These are phyloP conservation scores for Timandra comae DNA, from an alignment of 2,888 invertebrate species.

Conservation along the genomic window DNA sequence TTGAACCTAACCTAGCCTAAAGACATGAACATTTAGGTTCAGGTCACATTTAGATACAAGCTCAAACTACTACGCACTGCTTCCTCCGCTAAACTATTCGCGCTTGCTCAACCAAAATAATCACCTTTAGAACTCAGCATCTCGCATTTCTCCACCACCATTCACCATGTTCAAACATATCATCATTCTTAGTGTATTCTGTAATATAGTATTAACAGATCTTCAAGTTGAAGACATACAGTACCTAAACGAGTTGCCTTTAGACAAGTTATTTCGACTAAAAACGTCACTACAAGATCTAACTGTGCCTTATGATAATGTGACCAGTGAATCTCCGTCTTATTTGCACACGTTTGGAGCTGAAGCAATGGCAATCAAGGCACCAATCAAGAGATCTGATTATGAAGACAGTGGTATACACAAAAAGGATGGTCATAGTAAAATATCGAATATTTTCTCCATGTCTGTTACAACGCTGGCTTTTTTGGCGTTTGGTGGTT, in stretches of 20 bases:
- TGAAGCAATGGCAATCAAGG: slow-evolving; percentile 59
- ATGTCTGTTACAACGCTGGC: slow-evolving; percentile 86
- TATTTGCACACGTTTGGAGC: slow-evolving; percentile 53
- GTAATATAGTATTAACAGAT: slow-evolving; percentile 30
- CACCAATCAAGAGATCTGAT: slow-evolving; percentile 56
- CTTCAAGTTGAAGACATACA: slow-evolving; percentile 52
- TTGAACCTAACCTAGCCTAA: too few relatives aligned
- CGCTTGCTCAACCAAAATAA: slow-evolving; percentile 57
- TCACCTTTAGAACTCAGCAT: slow-evolving; percentile 25
- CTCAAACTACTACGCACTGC: slow-evolving; percentile 27
- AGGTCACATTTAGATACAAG: slow-evolving; percentile 1
- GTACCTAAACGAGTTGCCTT: slow-evolving; percentile 81
- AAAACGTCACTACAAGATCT: slow-evolving; percentile 62
- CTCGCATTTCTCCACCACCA: slow-evolving; percentile 31
- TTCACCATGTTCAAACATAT: slow-evolving; percentile 35
- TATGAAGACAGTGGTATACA: slow-evolving; percentile 61
- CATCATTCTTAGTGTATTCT: slow-evolving; percentile 25
- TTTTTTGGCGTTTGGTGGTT: slow-evolving; percentile 90
- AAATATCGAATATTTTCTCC: slow-evolving; percentile 85
- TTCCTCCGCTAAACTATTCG: slow-evolving; percentile 44
- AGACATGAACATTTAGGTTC: slow-evolving; percentile 1
- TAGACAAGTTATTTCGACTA: slow-evolving; percentile 82
- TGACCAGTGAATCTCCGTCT: slow-evolving; percentile 35
- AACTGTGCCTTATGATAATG: slow-evolving; percentile 40
- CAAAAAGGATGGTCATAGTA: slow-evolving; percentile 73